A percentile compares a stretch with the other conserved stretches of the same genome.
phyloP scores from a whole-genome alignment of 2,888 invertebrate species.

The Deilephila elpenor region DNA sequence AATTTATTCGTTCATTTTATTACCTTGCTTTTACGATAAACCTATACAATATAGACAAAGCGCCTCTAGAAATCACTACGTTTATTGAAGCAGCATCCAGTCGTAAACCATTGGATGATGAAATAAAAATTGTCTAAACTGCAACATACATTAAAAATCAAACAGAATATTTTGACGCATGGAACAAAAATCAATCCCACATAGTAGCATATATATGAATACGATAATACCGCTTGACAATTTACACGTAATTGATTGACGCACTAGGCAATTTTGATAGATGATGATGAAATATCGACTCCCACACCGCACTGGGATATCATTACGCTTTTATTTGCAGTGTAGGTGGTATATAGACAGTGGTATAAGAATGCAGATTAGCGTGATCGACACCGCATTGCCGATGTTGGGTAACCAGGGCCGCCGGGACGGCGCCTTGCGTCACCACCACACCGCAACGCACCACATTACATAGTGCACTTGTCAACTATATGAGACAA shows the following conservation, averaged over 20 bases:
- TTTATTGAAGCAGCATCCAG: too few relatives aligned
- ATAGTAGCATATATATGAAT: slow-evolving; percentile 3
- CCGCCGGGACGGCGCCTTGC: slow-evolving; percentile 49
- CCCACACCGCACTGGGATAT: background rate
- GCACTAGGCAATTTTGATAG: slow-evolving; percentile 11
- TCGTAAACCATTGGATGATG: too few relatives aligned
- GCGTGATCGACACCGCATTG: slow-evolving; percentile 71
- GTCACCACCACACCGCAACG: slow-evolving; percentile 38
- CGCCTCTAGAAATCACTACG: too few relatives aligned
- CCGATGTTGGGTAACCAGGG: slow-evolving; percentile 63
- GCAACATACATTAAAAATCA: background rate
- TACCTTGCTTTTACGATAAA: too few relatives aligned
- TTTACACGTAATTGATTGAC: slow-evolving; percentile 18
- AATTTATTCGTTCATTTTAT: background rate
- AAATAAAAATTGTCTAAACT: too few relatives aligned
- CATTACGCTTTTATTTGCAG: background rate
- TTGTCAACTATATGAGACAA: background rate
- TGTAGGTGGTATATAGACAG: slow-evolving; percentile 30
- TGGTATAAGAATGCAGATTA: slow-evolving; percentile 63
- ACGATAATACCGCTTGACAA: background rate
- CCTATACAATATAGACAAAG: too few relatives aligned
- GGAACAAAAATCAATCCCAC: background rate
- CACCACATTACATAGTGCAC: slow-evolving; percentile 4
- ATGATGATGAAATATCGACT: slow-evolving; percentile 15
- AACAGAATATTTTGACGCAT: background rate